These are phyloP conservation scores for Corbicula japonica DNA, from an alignment of 2,888 invertebrate genomes.

Conservation along the genomic window DNA sequence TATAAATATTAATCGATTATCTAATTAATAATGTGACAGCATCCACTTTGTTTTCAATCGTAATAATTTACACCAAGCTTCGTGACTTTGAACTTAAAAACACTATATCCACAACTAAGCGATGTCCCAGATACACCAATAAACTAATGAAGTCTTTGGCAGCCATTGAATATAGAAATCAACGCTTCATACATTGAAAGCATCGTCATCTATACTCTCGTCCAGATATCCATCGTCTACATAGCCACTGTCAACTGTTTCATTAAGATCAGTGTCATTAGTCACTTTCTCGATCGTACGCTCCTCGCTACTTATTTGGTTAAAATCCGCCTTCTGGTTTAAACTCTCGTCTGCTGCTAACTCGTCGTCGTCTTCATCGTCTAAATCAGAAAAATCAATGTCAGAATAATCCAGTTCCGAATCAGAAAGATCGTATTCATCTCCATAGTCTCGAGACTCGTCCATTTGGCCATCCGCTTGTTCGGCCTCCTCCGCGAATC, in stretches of 20 bases:
- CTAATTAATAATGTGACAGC: no score
- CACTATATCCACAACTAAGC: no score
- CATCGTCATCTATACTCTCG: conserved; percentile 32
- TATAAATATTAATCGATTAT: no score
- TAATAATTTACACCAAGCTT: no score
- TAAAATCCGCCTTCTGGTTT: no score
- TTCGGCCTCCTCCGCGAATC: conserved; percentile 22
- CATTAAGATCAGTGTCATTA: conserved; percentile 37
- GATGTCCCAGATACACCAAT: no score
- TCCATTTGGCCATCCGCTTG: conserved; percentile 28
- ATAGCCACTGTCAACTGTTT: conserved; percentile 32
- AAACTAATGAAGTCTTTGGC: no score
- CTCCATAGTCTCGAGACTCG: conserved; percentile 43
- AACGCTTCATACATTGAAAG: conserved; percentile 13
- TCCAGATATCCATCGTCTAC: conserved; percentile 43
- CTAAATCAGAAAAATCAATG: conserved; percentile 46
- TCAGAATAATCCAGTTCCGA: conserved; percentile 59
- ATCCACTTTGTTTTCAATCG: no score
- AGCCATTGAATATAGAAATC: no score
- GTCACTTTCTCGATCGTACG: conserved; percentile 16
- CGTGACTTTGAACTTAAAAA: no score
- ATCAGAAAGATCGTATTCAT: conserved; percentile 58
- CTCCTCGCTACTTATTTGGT: not conserved
- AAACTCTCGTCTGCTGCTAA: not conserved
- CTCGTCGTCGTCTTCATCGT: conserved; percentile 40